A percentile compares a stretch with the other conserved stretches of the same genome.
Evolutionary conservation across 2,797 vertebrate genomes (phyloP).

Genomic region (Peromyscus attwateri): DNA sequence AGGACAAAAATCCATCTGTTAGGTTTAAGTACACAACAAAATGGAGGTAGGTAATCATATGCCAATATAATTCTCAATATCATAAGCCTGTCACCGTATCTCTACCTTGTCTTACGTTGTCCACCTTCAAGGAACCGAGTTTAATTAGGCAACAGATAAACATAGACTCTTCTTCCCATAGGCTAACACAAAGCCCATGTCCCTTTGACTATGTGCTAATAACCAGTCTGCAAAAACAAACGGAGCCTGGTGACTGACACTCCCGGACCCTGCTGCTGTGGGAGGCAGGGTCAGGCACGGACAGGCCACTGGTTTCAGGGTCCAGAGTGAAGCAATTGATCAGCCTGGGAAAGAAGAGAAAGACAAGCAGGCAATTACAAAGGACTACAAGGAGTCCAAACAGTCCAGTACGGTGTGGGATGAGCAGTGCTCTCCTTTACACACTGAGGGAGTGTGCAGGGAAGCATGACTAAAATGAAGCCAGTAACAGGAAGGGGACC

Average conservation of each 20-base stretch:
- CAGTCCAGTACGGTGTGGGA: neutral
- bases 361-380: conserved; percentile 9
- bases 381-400: neutral
- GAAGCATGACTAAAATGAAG: neutral
- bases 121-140: neutral
- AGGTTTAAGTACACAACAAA: conserved; percentile 1
- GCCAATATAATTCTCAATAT: neutral
- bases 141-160: conserved; percentile 15
- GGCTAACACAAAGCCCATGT: neutral
- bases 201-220: conserved; percentile 39
- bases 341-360: neutral
- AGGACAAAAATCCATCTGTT: neutral
- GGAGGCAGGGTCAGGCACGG: neutral
- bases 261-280: neutral
- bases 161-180: neutral
- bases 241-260: neutral
- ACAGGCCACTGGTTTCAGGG: neutral
- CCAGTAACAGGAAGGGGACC: neutral
- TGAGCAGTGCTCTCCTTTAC: neutral
- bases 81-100: neutral
- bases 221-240: neutral
- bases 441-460: neutral
- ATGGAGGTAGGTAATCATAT: neutral
- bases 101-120: neutral
- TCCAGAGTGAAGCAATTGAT: conserved; percentile 42